Percentiles rank a stretch among this genome's conserved stretches.
These are phyloP conservation scores for Lophura swinhoii DNA, from an alignment of 2,797 vertebrate genomes.

Conservation along the genomic window DNA sequence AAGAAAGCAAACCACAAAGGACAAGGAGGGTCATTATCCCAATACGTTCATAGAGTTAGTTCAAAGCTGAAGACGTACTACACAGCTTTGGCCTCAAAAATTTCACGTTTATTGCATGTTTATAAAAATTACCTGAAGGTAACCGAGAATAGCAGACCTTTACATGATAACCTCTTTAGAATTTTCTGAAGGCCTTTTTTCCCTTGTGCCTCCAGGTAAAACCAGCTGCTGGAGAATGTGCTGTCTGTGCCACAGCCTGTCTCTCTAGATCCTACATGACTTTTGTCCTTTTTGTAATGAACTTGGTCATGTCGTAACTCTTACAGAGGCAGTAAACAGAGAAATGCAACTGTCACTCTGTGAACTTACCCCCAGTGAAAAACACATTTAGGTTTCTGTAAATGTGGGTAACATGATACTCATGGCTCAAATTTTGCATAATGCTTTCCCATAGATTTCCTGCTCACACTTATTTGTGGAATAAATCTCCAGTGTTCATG, in stretches of 20 bases:
- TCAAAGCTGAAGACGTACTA: background rate
- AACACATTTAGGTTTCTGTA: background rate
- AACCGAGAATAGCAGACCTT: background rate
- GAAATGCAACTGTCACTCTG: background rate
- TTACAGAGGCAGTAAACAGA: background rate
- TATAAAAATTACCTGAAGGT: background rate
- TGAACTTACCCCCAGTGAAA: background rate
- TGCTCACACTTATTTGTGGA: background rate
- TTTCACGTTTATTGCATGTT: background rate
- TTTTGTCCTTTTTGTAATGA: background rate
- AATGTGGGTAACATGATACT: background rate
- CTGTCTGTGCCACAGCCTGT: background rate
- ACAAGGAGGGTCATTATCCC: background rate
- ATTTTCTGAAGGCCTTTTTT: background rate
- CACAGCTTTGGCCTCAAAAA: background rate
- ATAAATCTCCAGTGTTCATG: too few species aligned
- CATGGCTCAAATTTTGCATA: background rate
- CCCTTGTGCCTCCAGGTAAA: background rate
- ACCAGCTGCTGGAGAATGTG: background rate
- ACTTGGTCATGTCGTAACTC: background rate
- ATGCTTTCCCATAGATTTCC: background rate
- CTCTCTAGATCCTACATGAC: background rate
- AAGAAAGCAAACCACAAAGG: background rate
- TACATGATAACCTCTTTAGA: background rate
- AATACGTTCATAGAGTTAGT: background rate